A percentile compares a stretch with the other conserved stretches of the same genome.
Evolutionary conservation across 2,888 invertebrate species (phyloP).

Genomic region (Megalurothrips usitatus): DNA sequence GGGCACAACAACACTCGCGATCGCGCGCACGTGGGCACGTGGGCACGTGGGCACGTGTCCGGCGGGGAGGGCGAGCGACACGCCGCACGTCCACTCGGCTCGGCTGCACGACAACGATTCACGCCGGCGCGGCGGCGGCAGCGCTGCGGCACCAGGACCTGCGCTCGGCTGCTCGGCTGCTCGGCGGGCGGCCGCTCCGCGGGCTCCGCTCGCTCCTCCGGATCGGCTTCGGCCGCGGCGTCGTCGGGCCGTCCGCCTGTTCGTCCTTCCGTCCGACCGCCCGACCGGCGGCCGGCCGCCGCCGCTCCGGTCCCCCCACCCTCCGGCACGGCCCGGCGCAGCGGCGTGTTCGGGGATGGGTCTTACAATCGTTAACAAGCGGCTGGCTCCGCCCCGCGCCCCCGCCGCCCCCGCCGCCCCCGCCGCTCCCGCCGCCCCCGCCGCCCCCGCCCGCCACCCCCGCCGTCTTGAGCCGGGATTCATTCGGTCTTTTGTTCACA

Average conservation of each 20-base stretch:
- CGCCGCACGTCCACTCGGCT: no score
- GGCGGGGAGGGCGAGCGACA: no score
- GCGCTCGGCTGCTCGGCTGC: neutral
- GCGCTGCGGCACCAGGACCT: no score
- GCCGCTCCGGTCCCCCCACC: conserved; percentile 31
- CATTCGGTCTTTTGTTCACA: conserved; percentile 25
- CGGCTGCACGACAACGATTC: no score
- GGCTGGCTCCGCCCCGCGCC: neutral
- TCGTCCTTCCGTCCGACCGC: conserved; percentile 9
- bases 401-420: conserved; percentile 7
- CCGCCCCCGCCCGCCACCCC: neutral
- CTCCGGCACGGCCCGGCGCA: conserved; percentile 31
- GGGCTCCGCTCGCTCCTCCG: neutral
- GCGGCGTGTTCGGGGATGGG: conserved; percentile 14
- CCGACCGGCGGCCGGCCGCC: conserved; percentile 29
- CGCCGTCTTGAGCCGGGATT: conserved; percentile 11
- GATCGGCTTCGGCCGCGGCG: neutral
- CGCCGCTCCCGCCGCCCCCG: neutral
- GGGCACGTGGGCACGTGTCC: neutral
- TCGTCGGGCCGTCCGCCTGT: neutral
- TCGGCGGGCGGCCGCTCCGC: neutral
- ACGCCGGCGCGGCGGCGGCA: no score
- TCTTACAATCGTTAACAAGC: conserved; percentile 20
- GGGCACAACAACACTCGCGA: neutral
- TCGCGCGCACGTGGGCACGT: neutral